Conservation (phyloP, 1,140 invertebrate species). For the Cotesia glomerata region DNA sequence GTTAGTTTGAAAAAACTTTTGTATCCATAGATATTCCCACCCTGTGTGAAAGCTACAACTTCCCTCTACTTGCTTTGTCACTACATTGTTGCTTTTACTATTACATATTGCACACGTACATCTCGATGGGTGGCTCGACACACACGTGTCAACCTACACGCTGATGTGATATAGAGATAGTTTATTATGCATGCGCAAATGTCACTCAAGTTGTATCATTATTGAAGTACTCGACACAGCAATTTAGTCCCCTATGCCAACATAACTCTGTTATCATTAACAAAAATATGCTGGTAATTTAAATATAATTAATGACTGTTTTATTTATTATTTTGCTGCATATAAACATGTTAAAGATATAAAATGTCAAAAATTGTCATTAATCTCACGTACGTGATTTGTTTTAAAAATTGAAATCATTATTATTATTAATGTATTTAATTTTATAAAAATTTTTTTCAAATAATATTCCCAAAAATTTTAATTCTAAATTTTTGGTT, state of each 20-base stretch:
- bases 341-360: no score
- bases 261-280: not conserved
- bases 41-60: not conserved
- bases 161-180: constrained; percentile 1
- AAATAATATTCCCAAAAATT: no score
- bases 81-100: no score
- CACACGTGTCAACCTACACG: not conserved
- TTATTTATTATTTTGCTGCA: not conserved
- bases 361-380: no score
- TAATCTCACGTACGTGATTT: no score
- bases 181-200: constrained; percentile 25
- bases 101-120: no score
- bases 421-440: no score
- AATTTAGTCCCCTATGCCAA: not conserved
- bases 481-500: no score
- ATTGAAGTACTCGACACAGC: not conserved
- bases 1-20: not conserved
- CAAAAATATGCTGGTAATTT: not conserved
- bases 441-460: no score
- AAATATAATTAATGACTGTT: not conserved
- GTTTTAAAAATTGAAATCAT: no score
- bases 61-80: not conserved
- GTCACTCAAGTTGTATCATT: not conserved
- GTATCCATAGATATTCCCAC: no score
- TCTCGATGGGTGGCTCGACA: no score